Evolutionary conservation across 1,140 invertebrate species (phyloP).

Genomic region (Ditylenchus dipsaci): DNA sequence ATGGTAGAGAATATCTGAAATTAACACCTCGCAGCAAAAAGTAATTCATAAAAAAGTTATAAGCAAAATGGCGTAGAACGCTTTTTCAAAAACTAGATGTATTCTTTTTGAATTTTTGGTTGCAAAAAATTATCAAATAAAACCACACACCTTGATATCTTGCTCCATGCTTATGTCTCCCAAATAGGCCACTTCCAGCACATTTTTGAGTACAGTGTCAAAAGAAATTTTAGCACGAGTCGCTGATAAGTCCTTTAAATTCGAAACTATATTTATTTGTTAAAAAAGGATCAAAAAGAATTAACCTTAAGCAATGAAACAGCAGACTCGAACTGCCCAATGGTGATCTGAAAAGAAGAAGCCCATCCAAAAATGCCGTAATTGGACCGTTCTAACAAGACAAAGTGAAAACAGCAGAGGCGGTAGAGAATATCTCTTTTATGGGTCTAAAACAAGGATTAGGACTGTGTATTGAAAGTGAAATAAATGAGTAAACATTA

Average conservation of each 20-base stretch:
- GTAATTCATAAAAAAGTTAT: no score
- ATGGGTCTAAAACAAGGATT: conserved; percentile 8
- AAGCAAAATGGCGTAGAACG: no score
- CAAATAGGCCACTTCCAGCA: conserved; percentile 37
- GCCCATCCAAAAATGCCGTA: conserved; percentile 40
- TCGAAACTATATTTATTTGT: not conserved
- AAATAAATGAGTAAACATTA: conserved; percentile 6
- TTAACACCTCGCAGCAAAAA: no score
- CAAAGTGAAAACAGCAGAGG: conserved; percentile 39
- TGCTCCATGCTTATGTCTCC: conserved; percentile 14
- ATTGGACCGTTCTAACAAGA: conserved; percentile 26
- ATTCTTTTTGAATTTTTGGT: no score
- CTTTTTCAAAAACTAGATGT: no score
- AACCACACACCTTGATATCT: conserved; percentile 21
- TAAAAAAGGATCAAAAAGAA: conserved; percentile 6
- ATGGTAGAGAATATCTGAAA: conserved; percentile 9
- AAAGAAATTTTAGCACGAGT: conserved; percentile 25
- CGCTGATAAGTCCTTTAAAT: conserved; percentile 23
- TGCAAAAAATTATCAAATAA: not conserved
- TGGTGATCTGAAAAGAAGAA: conserved; percentile 14
- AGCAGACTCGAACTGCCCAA: conserved; percentile 29
- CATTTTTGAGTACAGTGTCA: conserved; percentile 14
- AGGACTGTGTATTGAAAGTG: not conserved
- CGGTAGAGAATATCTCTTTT: conserved; percentile 24
- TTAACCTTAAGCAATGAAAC: conserved; percentile 32